Evolutionary conservation across 35 echinoderm and acorn worm species (phyloP).

Genomic region (Apostichopus parvimensis): DNA sequence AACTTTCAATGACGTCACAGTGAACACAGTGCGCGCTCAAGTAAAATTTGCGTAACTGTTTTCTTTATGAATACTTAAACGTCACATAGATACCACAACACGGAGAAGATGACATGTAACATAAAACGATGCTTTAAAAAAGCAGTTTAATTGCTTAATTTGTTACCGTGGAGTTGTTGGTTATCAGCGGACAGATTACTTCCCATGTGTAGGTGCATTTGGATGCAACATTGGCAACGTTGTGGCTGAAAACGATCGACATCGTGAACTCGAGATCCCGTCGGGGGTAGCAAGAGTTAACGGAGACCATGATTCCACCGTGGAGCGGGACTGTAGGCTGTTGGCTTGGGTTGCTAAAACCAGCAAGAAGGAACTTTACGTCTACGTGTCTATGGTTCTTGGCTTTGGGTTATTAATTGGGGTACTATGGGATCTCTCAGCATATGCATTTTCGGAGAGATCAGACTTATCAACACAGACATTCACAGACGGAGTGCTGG

Average conservation of each 20-base stretch:
- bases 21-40: neutral
- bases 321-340: constrained; percentile 28
- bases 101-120: neutral
- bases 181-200: neutral
- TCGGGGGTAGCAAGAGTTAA: neutral
- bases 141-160: neutral
- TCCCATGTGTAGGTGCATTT: constrained; percentile 4
- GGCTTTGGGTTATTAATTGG: constrained; percentile 56
- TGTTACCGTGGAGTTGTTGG: neutral
- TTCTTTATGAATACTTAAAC: neutral
- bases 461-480: constrained; percentile 72
- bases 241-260: constrained; percentile 46
- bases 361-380: constrained; percentile 80
- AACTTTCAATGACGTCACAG: too few species aligned
- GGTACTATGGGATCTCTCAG: constrained; percentile 71
- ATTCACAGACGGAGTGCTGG: constrained; percentile 76
- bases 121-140: neutral
- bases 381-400: constrained; percentile 68
- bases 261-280: constrained; percentile 6
- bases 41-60: neutral
- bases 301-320: neutral
- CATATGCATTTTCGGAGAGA: constrained; percentile 70
- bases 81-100: neutral
- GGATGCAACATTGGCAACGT: constrained; percentile 4
- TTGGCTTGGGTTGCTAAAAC: constrained; percentile 41